Percentiles rank a stretch among this genome's conserved stretches.
These are phyloP conservation scores for Branchellion lobata DNA, from an alignment of 2,888 invertebrate species.

Conservation along the genomic window DNA sequence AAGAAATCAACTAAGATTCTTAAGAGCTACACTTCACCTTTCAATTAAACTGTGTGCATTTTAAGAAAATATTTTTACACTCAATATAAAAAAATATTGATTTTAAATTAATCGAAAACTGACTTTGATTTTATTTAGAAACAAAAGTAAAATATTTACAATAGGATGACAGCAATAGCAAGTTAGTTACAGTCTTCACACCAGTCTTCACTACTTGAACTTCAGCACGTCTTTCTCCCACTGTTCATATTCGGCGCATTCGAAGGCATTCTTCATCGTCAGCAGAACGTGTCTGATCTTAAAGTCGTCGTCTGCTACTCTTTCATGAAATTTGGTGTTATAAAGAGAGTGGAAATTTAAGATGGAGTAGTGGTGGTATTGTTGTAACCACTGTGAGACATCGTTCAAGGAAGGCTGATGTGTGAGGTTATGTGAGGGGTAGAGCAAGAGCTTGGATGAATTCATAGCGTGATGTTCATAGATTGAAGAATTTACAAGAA, in stretches of 20 bases:
- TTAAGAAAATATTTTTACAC: no score
- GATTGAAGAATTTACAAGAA: slow-evolving; percentile 43
- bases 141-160: no score
- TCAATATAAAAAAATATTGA: no score
- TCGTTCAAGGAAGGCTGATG: slow-evolving; percentile 42
- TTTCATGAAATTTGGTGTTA: slow-evolving; percentile 20
- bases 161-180: no score
- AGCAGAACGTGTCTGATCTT: background rate
- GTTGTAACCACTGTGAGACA: slow-evolving; percentile 44
- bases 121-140: no score
- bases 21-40: no score
- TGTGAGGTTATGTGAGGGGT: background rate
- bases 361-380: slow-evolving; percentile 31
- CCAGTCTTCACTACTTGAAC: no score
- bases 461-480: no score
- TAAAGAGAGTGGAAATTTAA: slow-evolving; percentile 49
- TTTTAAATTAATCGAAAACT: no score
- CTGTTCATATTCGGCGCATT: slow-evolving; percentile 46
- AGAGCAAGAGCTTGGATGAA: background rate
- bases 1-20: no score
- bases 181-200: no score
- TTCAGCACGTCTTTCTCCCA: slow-evolving; percentile 43
- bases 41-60: no score
- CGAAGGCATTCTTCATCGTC: slow-evolving; percentile 3
- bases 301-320: slow-evolving; percentile 15